Evolutionary conservation across 2,113 vertebrate genomes (phyloP).

Genomic region (Mus pahari): DNA sequence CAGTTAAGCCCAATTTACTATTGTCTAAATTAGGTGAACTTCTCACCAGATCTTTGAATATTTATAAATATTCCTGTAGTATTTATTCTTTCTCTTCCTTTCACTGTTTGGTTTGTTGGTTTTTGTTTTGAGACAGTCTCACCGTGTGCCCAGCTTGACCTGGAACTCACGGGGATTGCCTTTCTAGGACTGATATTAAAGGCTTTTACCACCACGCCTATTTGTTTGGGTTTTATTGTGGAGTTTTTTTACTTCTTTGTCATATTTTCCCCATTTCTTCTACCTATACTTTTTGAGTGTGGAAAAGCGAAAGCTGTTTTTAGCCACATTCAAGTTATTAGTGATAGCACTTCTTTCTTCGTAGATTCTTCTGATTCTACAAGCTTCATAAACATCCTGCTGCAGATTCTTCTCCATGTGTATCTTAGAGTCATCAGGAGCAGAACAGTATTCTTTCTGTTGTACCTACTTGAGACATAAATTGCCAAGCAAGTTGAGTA

Average conservation of each 20-base stretch:
- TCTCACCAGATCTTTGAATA: not conserved
- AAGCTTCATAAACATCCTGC: constrained; percentile 28
- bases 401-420: not conserved
- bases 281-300: constrained; percentile 14
- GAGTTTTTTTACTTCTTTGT: not conserved
- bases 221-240: not conserved
- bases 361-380: not conserved
- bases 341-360: constrained; percentile 30
- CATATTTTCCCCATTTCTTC: not conserved
- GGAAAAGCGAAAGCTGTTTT: constrained; percentile 28
- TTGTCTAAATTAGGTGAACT: not conserved
- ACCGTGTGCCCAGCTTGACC: not conserved
- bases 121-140: not conserved
- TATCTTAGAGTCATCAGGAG: not conserved
- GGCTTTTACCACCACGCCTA: not conserved
- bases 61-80: not conserved
- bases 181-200: not conserved
- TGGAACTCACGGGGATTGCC: not conserved
- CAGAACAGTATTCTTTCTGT: not conserved
- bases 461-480: constrained; percentile 18
- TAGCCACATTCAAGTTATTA: not conserved
- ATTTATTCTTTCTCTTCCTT: not conserved
- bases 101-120: not conserved
- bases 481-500: not conserved
- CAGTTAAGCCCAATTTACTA: constrained; percentile 1